Evolutionary conservation across 2,888 invertebrate species (phyloP).

Genomic region (Marasmarcha lunaedactyla): DNA sequence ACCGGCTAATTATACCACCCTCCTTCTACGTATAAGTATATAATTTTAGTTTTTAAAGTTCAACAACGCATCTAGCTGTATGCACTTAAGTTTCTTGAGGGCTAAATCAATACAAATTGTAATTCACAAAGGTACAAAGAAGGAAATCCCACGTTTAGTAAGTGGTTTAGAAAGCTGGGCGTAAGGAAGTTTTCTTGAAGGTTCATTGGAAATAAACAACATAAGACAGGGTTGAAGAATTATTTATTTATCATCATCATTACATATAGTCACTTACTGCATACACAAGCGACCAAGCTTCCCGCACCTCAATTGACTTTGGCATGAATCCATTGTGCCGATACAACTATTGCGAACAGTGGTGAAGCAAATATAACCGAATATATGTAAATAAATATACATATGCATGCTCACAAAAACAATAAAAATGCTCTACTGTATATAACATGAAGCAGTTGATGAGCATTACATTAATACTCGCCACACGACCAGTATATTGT

Average conservation of each 20-base stretch:
- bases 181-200: no score
- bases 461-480: neutral
- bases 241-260: constrained; percentile 60
- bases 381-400: neutral
- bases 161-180: no score
- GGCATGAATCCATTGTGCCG: constrained; percentile 66
- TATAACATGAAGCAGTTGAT: neutral
- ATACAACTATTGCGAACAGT: constrained; percentile 1
- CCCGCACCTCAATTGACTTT: constrained; percentile 70
- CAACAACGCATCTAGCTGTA: no score
- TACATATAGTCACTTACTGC: constrained; percentile 64
- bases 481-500: neutral
- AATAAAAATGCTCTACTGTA: neutral
- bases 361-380: neutral
- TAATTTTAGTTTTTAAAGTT: no score
- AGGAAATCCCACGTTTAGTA: no score
- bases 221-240: constrained; percentile 49
- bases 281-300: constrained; percentile 66
- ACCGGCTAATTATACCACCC: no score
- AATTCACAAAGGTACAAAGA: no score
- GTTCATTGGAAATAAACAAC: no score
- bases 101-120: no score
- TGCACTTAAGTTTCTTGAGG: no score
- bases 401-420: neutral
- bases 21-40: no score